phyloP scores from a whole-genome alignment of 2,888 invertebrate genomes.

The Nebria salina region DNA sequence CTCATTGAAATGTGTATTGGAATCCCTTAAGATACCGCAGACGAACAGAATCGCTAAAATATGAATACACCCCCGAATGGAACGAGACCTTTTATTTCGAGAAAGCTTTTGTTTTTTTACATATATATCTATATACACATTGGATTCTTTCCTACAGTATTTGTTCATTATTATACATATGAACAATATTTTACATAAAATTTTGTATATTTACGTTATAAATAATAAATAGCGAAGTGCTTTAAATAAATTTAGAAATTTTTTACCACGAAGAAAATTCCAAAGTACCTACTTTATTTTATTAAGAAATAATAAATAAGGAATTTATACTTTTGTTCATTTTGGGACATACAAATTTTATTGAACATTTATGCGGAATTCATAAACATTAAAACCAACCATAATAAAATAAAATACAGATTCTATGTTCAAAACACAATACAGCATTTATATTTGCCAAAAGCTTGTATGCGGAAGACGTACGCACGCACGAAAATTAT shows the following conservation, averaged over 20 bases:
- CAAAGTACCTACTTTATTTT: too few species aligned
- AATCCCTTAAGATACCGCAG: conserved; percentile 23
- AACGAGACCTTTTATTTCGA: conserved; percentile 2
- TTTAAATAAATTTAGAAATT: too few species aligned
- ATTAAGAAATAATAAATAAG: too few species aligned
- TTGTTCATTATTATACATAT: neutral
- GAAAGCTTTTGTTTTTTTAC: neutral
- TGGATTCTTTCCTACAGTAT: neutral
- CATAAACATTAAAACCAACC: too few species aligned
- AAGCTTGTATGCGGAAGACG: neutral
- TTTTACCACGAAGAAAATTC: too few species aligned
- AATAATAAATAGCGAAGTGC: too few species aligned
- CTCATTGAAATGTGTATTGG: conserved; percentile 31
- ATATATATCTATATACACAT: neutral
- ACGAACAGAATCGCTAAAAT: conserved; percentile 24
- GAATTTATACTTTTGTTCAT: too few species aligned
- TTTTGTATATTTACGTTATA: too few species aligned
- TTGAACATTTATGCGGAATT: too few species aligned
- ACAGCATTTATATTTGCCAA: neutral
- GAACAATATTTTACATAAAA: neutral
- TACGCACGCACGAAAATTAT: neutral
- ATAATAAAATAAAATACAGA: too few species aligned
- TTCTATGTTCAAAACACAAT: too few species aligned
- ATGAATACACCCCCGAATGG: conserved; percentile 5
- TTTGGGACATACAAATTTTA: too few species aligned